Base-by-base conservation (phyloP, 92 coral and sea anemone species). In the Palythoa caribaeorum region DNA sequence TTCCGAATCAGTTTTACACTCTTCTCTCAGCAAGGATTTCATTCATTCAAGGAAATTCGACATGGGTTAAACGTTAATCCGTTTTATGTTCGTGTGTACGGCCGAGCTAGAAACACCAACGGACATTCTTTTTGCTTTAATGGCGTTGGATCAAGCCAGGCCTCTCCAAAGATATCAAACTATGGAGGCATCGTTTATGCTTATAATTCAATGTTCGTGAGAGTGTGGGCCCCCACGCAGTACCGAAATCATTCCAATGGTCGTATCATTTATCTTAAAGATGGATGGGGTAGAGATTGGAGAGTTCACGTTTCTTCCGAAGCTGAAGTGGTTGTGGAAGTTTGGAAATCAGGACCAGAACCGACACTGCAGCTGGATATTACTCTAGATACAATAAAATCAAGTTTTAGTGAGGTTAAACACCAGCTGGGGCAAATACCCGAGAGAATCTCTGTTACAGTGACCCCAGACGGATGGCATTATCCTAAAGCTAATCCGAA, bases 21-120 rank as follows among this genome's bases (percentile, higher is more conserved):
- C 21, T 90, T 88, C 28, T 95, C 99, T 60, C 95, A 94, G 66
- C 91, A 84, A 54, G 99, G 98, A 19, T 60, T 87, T 28, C 62
- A 87, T 28, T 97, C 99, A 15, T 97, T 92, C 77, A 92, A 92
- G 89, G 98, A 97, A 83, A 91, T 97, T 55, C 92, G 88, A 5
- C 96, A 94, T 88, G 99, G 98, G 48, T 87, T 94, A 38, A 92
- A 91, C 54, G 89, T 21, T 48, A 92, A 92, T 74, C 99, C 99
- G 60, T 95, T 97, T 89, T 90, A 94, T 71, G 98, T 95, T 76
- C 98, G 99, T 65, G 99, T 97, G 78, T 97, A 94, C 47, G 99
- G 97, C 65, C 92, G 88, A 57, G 92, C 95, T 51, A 81, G 40
- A 38, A 72, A 77, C 52, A 94, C 96, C 39, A 52, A 76, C 9